Percentiles rank a stretch among this genome's conserved stretches.
Conservation (phyloP, 2,113 vertebrate genomes). For the Sceloporus undulatus region DNA sequence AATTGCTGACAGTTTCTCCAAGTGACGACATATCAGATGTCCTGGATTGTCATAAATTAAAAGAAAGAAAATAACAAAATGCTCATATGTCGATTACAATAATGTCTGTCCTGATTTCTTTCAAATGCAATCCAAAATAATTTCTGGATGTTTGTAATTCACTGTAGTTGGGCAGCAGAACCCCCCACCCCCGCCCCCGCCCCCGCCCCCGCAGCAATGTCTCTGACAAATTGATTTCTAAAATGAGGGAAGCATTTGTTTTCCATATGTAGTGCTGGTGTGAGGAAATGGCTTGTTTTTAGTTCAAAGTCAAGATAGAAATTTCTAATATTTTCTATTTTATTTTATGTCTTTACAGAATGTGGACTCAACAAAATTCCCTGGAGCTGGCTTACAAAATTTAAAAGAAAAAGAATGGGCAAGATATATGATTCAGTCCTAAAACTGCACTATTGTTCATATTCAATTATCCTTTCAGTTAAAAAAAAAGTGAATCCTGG, state of each 20-base stretch:
- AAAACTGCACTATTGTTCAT: neutral
- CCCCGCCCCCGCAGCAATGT: neutral
- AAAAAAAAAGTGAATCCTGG: no score
- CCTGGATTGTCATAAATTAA: conserved; percentile 7
- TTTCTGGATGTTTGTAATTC: conserved; percentile 1
- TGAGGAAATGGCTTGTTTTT: neutral
- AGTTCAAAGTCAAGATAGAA: neutral
- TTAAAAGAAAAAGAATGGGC: no score
- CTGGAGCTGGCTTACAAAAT: neutral
- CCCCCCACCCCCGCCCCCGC: no score
- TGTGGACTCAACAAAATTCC: neutral
- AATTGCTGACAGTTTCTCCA: conserved; percentile 43
- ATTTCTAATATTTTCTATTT: neutral
- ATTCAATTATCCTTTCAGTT: neutral
- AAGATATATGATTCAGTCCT: neutral
- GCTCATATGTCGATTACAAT: neutral
- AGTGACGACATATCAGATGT: conserved; percentile 54
- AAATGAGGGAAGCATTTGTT: neutral
- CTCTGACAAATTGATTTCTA: neutral
- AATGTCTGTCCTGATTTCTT: neutral
- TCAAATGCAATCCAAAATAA: conserved; percentile 44
- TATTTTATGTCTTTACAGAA: no score
- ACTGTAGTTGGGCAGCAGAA: neutral
- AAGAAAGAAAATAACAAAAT: neutral
- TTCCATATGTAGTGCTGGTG: neutral